These are phyloP conservation scores for Tiaroga cobitis DNA, from an alignment of 2,797 vertebrate genomes.

Conservation along the genomic window DNA sequence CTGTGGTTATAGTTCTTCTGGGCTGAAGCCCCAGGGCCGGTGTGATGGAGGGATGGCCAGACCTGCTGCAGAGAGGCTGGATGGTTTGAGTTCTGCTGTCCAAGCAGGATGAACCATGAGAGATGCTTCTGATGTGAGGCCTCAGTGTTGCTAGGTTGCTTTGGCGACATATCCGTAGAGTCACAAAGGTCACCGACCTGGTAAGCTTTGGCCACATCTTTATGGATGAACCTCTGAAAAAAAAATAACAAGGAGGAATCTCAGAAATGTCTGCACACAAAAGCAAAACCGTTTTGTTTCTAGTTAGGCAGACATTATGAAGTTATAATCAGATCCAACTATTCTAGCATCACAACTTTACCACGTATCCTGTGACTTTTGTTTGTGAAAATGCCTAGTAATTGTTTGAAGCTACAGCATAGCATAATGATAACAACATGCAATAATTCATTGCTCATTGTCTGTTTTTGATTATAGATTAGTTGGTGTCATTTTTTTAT, in stretches of 20 bases:
- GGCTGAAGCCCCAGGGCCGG: background rate
- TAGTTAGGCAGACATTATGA: background rate
- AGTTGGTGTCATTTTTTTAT: too few relatives aligned
- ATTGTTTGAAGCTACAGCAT: background rate
- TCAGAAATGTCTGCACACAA: background rate
- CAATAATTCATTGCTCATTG: background rate
- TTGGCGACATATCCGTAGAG: background rate
- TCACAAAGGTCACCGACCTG: background rate
- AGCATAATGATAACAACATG: background rate
- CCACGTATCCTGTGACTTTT: background rate
- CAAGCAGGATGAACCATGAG: background rate
- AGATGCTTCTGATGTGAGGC: conserved; percentile 32
- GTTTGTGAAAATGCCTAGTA: background rate
- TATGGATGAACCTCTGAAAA: conserved; percentile 23
- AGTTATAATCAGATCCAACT: background rate
- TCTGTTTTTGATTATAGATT: background rate
- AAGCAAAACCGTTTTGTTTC: background rate
- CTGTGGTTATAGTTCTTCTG: conserved; percentile 36
- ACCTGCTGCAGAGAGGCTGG: background rate
- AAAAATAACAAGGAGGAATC: background rate
- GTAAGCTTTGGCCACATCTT: conserved; percentile 23
- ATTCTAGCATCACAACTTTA: background rate
- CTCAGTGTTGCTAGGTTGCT: background rate
- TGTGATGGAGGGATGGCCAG: background rate
- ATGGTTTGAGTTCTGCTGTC: background rate